phyloP scores from a whole-genome alignment of 2,888 invertebrate species.

The Lasius platythorax region DNA sequence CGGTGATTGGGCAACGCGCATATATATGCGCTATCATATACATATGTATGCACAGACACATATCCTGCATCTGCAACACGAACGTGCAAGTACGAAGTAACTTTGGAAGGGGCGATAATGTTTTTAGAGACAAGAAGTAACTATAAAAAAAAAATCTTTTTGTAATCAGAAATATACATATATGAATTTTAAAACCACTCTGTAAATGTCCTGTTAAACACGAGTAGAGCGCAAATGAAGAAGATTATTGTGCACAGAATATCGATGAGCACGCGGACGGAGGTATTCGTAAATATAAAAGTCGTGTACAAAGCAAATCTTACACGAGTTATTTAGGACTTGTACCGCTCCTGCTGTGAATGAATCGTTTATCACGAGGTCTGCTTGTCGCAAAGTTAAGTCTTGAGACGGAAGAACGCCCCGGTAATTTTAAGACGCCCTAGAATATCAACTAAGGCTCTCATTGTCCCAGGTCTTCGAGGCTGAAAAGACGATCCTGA shows the following conservation, averaged over 20 bases:
- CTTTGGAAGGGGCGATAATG: neutral
- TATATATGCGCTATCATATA: neutral
- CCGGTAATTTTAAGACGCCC: neutral
- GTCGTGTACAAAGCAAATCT: neutral
- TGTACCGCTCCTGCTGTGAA: neutral
- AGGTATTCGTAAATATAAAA: neutral
- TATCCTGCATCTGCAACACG: neutral
- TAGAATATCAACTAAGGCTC: neutral
- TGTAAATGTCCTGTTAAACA: neutral
- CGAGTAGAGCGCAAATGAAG: neutral
- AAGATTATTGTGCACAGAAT: neutral
- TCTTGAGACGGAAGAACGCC: neutral
- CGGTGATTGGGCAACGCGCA: slow-evolving; percentile 6
- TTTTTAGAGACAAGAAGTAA: neutral
- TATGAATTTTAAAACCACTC: neutral
- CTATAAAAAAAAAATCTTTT: neutral
- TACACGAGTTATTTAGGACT: neutral
- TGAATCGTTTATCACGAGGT: neutral
- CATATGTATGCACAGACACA: neutral
- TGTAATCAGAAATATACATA: neutral
- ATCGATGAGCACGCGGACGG: neutral
- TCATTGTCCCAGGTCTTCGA: neutral
- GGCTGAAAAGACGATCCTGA: slow-evolving; percentile 6
- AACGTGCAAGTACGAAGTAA: neutral
- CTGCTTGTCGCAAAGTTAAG: neutral